phyloP scores from a whole-genome alignment of 2,113 vertebrate species.

The Saccopteryx leptura region DNA sequence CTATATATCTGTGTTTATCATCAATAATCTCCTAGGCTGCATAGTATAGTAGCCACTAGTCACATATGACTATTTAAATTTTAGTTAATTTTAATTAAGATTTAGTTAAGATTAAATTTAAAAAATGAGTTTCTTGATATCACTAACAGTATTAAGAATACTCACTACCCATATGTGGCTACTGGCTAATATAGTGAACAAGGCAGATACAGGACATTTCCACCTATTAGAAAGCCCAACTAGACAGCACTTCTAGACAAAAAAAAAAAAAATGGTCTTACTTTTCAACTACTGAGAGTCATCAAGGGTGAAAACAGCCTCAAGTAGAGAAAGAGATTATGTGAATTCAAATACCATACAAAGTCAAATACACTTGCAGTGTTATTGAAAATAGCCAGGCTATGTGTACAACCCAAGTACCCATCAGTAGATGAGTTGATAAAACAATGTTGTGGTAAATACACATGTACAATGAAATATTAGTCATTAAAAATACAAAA shows the following conservation, averaged over 20 bases:
- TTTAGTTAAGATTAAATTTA: slow-evolving; percentile 5
- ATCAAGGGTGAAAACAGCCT: background rate
- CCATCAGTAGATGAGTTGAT: background rate
- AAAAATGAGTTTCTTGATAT: background rate
- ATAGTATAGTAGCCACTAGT: background rate
- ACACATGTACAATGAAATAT: background rate
- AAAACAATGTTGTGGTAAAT: background rate
- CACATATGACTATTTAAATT: background rate
- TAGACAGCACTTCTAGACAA: background rate
- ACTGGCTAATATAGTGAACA: background rate
- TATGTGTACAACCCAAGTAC: background rate
- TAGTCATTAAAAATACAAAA: background rate
- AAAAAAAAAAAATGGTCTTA: background rate
- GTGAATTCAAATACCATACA: background rate
- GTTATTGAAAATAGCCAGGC: background rate
- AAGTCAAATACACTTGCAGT: background rate
- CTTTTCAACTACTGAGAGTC: background rate
- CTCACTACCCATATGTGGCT: background rate
- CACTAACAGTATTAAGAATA: background rate
- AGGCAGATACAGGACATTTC: background rate
- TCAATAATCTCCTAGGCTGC: background rate
- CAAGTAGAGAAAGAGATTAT: background rate
- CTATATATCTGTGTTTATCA: background rate
- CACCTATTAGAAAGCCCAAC: background rate
- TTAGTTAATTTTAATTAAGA: background rate